A percentile compares a stretch with the other conserved stretches of the same genome.
Evolutionary conservation across 2,113 vertebrate species (phyloP).

Genomic region (Motacilla alba): DNA sequence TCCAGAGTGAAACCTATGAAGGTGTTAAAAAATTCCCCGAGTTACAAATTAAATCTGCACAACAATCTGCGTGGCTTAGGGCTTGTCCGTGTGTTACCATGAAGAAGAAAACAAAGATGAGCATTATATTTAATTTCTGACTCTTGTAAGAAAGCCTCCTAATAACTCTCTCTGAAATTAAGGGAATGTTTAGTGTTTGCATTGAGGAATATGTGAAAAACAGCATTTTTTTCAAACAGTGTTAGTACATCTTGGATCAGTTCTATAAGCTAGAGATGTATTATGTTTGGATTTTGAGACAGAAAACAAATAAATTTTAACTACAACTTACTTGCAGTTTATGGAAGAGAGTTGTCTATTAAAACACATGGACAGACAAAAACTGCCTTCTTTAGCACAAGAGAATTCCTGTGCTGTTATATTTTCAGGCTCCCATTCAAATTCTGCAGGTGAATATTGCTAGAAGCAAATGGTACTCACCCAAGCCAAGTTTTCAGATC

Average conservation of each 20-base stretch:
- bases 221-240: background rate
- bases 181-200: background rate
- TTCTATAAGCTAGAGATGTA: background rate
- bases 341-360: background rate
- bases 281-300: background rate
- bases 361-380: background rate
- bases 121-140: background rate
- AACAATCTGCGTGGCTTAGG: background rate
- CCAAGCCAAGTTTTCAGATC: background rate
- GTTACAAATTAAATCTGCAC: background rate
- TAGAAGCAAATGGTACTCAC: background rate
- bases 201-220: background rate
- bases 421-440: background rate
- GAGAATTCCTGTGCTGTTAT: background rate
- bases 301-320: background rate
- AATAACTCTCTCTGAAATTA: background rate
- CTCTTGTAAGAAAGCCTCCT: background rate
- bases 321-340: background rate
- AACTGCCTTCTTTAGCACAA: background rate
- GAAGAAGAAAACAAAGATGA: background rate
- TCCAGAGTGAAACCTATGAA: background rate
- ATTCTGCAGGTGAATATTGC: background rate
- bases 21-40: background rate
- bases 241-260: background rate
- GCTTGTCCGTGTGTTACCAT: background rate